Base-by-base conservation (phyloP, 2,797 vertebrate species). In the Caiman crocodilus region DNA sequence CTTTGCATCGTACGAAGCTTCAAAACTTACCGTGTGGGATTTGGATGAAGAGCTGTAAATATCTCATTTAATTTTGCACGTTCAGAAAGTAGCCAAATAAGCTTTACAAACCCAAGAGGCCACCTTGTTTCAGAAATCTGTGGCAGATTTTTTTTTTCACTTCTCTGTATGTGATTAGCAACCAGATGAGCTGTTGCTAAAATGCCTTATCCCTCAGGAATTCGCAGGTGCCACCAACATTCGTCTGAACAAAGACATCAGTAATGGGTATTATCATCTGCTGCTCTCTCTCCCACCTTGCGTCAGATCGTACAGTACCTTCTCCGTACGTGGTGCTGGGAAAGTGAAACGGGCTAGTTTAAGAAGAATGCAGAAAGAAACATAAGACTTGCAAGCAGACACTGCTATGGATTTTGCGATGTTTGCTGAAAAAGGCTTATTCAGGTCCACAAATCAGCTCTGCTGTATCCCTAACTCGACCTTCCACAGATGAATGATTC, bases 371-470 rank as follows among this genome's bases (percentile, higher is more conserved):
- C 81, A 88, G 89, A 90, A 90, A 73, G 30, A 82, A 88, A 84
- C n/a, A 60, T 78, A 60, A 75, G 65, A 80, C 85, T 23, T 21
- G 35, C 10, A 84, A 50, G 69, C 88, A 86, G n/a, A 76, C 77
- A 78, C 12, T 56, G 91, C 78, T 58, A 76, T 76, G 81, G 89
- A 84, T 89, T 93, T 87, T 92, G 79, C 61, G 81, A 94, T 32
- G 83, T 73, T 90, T 96, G 82, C 91, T 85, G 73, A 76, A 93
- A 50, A 90, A 63, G 76, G 69, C 74, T 87, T 84, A 80, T 90
- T 89, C 85, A 94, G 90, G 85, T 92, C 90, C 91, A 89, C 94
- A 94, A 84, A 90, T 90, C 93, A 96, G 89, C 82, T 57, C 87
- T 77, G 7, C 80, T 76, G 63, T 50, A 61, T 57, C 58, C 76